Percentiles rank a stretch among this genome's conserved stretches.
Evolutionary conservation across 2,888 invertebrate genomes (phyloP).

Genomic region (Marasmarcha lunaedactyla): DNA sequence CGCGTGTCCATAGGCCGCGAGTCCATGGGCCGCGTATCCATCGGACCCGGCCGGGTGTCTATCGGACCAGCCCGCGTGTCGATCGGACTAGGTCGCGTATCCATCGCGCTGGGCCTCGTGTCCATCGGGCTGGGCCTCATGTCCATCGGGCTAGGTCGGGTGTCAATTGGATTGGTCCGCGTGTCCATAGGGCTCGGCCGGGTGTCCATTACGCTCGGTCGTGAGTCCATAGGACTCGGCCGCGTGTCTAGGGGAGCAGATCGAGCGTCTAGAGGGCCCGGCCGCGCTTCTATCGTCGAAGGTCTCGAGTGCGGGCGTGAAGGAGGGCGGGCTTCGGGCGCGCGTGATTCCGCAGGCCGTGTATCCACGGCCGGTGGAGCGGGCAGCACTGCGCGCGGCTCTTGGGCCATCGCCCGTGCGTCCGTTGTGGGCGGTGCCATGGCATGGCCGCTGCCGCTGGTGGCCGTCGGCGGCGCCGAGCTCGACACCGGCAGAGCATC

Average conservation of each 20-base stretch:
- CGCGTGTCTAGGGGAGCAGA: background rate
- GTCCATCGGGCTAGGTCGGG: background rate
- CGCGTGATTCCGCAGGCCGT: constrained; percentile 15
- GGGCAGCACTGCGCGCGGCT: background rate
- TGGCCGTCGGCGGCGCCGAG: constrained; percentile 31
- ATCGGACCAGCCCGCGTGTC: background rate
- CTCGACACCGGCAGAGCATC: constrained; percentile 31
- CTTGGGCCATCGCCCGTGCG: constrained; percentile 36
- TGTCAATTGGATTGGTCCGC: background rate
- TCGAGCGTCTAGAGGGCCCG: constrained; percentile 25
- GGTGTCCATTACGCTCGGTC: background rate
- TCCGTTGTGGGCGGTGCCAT: constrained; percentile 27
- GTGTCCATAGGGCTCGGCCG: background rate
- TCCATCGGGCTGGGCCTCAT: background rate
- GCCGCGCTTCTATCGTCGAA: constrained; percentile 48
- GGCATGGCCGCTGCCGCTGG: constrained; percentile 36
- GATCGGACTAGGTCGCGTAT: background rate
- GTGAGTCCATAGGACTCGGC: background rate
- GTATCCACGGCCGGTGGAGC: constrained; percentile 27
- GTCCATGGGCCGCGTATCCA: constrained; percentile 26
- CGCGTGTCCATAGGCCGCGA: constrained; percentile 16
- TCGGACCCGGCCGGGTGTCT: background rate
- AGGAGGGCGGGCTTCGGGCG: constrained; percentile 23
- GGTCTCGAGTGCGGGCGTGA: constrained; percentile 47
- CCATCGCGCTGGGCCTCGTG: background rate